A percentile compares a stretch with the other conserved stretches of the same genome.
phyloP scores from a whole-genome alignment of 2,797 vertebrate genomes.

The Gobionotothen gibberifrons region DNA sequence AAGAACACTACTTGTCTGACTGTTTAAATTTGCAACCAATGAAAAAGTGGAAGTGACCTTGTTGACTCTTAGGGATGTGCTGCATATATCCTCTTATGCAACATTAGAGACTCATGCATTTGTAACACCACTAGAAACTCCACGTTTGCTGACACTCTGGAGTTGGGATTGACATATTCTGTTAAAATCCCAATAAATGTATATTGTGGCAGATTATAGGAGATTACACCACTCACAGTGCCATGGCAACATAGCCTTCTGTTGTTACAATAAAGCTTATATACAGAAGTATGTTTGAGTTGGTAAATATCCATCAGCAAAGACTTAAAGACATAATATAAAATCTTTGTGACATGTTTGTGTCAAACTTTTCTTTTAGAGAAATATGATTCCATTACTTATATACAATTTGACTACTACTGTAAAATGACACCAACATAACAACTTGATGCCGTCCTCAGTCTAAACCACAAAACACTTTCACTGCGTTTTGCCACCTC shows the following conservation, averaged over 20 bases:
- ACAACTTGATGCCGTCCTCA: neutral
- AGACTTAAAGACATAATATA: neutral
- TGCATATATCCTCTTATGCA: constrained; percentile 84
- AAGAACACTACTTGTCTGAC: constrained; percentile 17
- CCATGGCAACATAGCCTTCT: neutral
- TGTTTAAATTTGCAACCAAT: constrained; percentile 62
- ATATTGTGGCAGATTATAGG: neutral
- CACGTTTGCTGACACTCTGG: constrained; percentile 37
- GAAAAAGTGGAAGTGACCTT: constrained; percentile 86
- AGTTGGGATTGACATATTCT: neutral
- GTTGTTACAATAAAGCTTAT: neutral
- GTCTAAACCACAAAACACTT: constrained; percentile 22
- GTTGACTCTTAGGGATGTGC: constrained; percentile 78
- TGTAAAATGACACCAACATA: neutral
- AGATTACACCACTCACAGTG: fast-evolving
- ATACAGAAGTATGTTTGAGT: neutral
- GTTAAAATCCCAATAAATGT: neutral
- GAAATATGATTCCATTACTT: neutral
- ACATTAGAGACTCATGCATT: constrained; percentile 65
- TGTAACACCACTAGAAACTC: constrained; percentile 52
- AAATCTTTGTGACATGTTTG: neutral
- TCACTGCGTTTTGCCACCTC: constrained; percentile 28
- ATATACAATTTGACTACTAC: neutral
- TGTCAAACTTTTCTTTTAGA: constrained; percentile 6
- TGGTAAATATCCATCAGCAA: neutral